Percentiles rank a stretch among this genome's conserved stretches.
Conservation (phyloP, 2,888 invertebrate genomes). For the Brenthis ino region DNA sequence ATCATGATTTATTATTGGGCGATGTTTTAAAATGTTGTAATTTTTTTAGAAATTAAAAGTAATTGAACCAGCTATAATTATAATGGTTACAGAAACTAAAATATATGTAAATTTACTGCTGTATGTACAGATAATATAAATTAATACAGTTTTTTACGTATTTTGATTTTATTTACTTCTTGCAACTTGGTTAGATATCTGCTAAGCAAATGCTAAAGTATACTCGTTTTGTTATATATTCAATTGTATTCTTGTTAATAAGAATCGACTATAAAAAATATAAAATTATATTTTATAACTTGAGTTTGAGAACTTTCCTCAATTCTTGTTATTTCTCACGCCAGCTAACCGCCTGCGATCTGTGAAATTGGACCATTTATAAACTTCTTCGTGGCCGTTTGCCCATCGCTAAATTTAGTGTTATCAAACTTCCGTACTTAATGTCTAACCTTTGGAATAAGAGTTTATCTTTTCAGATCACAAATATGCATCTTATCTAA, state of each 20-base stretch:
- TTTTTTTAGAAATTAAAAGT: neutral
- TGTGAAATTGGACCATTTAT: conserved; percentile 63
- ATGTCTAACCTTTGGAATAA: conserved; percentile 50
- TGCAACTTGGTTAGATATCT: too few species aligned
- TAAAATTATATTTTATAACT: conserved; percentile 32
- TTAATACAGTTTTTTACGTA: neutral
- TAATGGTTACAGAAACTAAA: neutral
- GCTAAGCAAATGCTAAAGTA: neutral
- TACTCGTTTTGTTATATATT: neutral
- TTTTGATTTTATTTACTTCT: too few species aligned
- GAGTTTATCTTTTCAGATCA: conserved; percentile 59
- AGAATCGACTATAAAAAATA: conserved; percentile 24
- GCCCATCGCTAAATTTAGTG: conserved; percentile 53
- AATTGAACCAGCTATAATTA: too few species aligned
- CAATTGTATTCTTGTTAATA: conserved; percentile 22
- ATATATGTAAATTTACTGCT: neutral
- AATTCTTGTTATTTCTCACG: conserved; percentile 43
- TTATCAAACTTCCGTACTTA: conserved; percentile 68
- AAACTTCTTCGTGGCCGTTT: conserved; percentile 48
- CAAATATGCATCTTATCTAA: conserved; percentile 46
- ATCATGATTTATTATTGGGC: neutral
- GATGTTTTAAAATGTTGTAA: neutral
- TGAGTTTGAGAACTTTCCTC: conserved; percentile 39
- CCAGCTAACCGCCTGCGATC: conserved; percentile 48
- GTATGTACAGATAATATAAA: neutral